Percentiles rank a stretch among this genome's conserved stretches.
phyloP scores from a whole-genome alignment of 1,140 invertebrate genomes.

The Phenacoccus solenopsis region DNA sequence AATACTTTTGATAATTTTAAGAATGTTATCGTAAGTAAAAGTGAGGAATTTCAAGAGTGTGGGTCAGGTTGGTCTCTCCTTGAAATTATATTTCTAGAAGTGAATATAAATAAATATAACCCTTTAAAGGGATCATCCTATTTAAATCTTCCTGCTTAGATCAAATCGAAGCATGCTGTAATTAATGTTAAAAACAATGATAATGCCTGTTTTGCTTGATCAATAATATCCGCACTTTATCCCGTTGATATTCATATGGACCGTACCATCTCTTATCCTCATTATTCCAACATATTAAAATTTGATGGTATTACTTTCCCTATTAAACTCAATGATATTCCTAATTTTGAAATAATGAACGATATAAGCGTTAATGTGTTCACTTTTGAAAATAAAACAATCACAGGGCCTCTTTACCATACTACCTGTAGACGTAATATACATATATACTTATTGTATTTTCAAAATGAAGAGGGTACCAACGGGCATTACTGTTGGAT shows the following conservation, averaged over 20 bases:
- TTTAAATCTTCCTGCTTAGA: not conserved
- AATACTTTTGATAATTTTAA: too few species aligned
- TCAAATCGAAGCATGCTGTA: not conserved
- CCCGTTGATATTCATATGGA: not conserved
- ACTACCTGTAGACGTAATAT: not conserved
- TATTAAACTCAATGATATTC: not conserved
- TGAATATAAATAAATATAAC: not conserved
- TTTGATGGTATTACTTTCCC: not conserved
- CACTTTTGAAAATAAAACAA: not conserved
- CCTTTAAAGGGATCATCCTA: not conserved
- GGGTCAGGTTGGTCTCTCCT: not conserved
- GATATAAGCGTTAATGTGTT: not conserved
- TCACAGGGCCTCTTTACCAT: not conserved
- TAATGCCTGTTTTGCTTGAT: not conserved
- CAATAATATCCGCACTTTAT: not conserved
- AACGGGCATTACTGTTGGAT: conserved; percentile 1
- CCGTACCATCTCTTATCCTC: not conserved
- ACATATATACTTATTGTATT: conserved; percentile 3
- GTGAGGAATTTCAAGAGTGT: not conserved
- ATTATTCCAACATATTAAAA: not conserved
- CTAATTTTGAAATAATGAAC: not conserved
- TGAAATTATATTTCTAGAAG: not conserved
- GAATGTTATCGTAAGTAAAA: not conserved
- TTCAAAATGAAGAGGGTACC: not conserved
- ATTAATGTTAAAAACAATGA: conserved; percentile 5